A percentile compares a stretch with the other conserved stretches of the same genome.
Conservation (phyloP, 2,888 invertebrate genomes). For the Hydraecia micacea region DNA sequence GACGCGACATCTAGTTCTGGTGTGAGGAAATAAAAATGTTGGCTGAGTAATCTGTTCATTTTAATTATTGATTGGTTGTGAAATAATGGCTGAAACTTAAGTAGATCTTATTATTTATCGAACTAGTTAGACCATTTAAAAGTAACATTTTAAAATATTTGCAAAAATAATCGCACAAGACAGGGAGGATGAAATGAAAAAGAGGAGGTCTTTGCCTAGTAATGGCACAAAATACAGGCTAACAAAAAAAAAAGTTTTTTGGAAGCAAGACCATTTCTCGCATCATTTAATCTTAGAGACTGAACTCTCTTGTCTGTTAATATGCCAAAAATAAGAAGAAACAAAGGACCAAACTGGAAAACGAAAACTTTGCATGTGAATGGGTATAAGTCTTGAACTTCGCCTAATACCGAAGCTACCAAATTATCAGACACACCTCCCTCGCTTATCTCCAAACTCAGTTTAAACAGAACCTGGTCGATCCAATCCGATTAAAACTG, state of each 20-base stretch:
- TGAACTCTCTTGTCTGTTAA: background rate
- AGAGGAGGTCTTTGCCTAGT: no score
- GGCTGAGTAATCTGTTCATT: background rate
- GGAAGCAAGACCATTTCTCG: background rate
- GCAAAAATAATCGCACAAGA: background rate
- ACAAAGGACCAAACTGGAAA: background rate
- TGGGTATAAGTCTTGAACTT: background rate
- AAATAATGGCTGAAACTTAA: background rate
- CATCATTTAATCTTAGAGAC: background rate
- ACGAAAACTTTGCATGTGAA: slow-evolving; percentile 9
- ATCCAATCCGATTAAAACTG: slow-evolving; percentile 55
- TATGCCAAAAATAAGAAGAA: background rate
- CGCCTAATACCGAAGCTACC: slow-evolving; percentile 9
- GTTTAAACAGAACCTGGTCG: slow-evolving; percentile 20
- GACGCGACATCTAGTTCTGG: slow-evolving; percentile 51
- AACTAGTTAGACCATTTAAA: background rate
- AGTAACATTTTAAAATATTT: background rate
- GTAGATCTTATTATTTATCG: background rate
- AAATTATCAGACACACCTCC: slow-evolving; percentile 17
- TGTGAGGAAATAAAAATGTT: slow-evolving; percentile 35
- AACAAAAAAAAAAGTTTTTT: no score
- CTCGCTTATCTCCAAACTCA: slow-evolving; percentile 11
- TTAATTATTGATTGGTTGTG: background rate
- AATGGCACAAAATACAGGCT: no score
- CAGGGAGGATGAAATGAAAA: no score